A percentile compares a stretch with the other conserved stretches of the same genome.
Evolutionary conservation across 1,140 invertebrate genomes (phyloP).

Genomic region (Lepidurus couesii): DNA sequence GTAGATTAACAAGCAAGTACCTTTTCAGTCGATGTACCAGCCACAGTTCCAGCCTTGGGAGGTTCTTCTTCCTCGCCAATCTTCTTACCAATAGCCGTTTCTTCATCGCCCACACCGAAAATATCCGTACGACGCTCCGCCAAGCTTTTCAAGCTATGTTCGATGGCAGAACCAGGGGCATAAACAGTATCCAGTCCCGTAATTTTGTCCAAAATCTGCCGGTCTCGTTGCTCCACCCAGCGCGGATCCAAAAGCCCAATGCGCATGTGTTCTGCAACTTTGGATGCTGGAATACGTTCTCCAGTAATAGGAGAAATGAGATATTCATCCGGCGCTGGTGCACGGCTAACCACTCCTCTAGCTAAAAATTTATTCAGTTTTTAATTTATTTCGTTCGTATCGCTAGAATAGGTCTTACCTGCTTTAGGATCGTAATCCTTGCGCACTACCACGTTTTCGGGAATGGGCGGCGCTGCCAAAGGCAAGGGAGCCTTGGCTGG

Average conservation of each 20-base stretch:
- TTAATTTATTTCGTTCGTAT: neutral
- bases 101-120: slow-evolving; percentile 96
- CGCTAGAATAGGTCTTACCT: slow-evolving; percentile 32
- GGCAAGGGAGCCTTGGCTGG: slow-evolving; percentile 50
- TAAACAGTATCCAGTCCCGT: slow-evolving; percentile 75
- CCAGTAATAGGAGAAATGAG: slow-evolving; percentile 97
- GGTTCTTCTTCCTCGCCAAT: slow-evolving; percentile 96
- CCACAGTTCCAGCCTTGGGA: slow-evolving; percentile 84
- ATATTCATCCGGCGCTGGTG: slow-evolving; percentile 71
- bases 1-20: neutral
- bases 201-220: slow-evolving; percentile 71
- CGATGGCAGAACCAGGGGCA: slow-evolving; percentile 83
- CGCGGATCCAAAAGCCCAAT: slow-evolving; percentile 94
- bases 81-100: slow-evolving; percentile 98
- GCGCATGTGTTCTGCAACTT: slow-evolving; percentile 95
- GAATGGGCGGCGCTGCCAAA: slow-evolving; percentile 67
- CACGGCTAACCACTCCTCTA: slow-evolving; percentile 53
- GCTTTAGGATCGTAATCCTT: slow-evolving; percentile 94
- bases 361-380: slow-evolving; percentile 34
- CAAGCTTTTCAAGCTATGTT: slow-evolving; percentile 88
- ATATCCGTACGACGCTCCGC: slow-evolving; percentile 99
- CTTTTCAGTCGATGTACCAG: slow-evolving; percentile 60
- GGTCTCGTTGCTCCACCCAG: slow-evolving; percentile 94
- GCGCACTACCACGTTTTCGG: slow-evolving; percentile 91
- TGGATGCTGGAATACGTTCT: slow-evolving; percentile 91